Evolutionary conservation across 2,113 vertebrate genomes (phyloP).

Genomic region (Daphoenositta chrysoptera): DNA sequence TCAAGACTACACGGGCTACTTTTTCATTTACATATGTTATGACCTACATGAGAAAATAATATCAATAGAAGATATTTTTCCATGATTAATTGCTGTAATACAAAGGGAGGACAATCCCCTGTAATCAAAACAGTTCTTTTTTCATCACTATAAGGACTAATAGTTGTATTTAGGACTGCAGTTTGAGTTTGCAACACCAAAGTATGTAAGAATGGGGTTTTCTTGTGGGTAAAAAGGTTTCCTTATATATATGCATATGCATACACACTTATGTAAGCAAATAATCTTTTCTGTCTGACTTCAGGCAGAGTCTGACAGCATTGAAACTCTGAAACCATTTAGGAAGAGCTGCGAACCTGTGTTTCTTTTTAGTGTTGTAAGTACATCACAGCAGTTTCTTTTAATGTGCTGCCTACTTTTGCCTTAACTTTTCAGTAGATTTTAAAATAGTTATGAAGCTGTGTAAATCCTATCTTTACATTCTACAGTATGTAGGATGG

Average conservation of each 20-base stretch:
- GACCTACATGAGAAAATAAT: neutral
- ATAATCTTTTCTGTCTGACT: neutral
- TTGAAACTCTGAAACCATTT: constrained; percentile 58
- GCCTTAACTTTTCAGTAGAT: neutral
- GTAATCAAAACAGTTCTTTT: neutral
- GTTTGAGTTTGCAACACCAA: neutral
- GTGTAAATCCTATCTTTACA: neutral
- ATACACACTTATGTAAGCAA: neutral
- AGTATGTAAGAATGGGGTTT: neutral
- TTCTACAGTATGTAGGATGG: neutral
- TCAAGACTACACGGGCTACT: neutral
- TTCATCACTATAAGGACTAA: neutral
- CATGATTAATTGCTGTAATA: neutral
- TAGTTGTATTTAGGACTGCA: neutral
- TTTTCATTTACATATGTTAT: neutral
- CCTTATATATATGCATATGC: neutral
- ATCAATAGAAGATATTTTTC: neutral
- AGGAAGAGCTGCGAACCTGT: constrained; percentile 74
- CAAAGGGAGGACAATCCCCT: neutral
- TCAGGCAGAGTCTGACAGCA: constrained; percentile 71
- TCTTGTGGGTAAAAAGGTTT: neutral
- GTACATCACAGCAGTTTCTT: neutral
- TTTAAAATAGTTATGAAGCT: neutral
- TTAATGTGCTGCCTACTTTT: neutral
- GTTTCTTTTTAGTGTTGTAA: constrained; percentile 76